Evolutionary conservation across 2,888 invertebrate species (phyloP), one percentile per base, ranked within the genome.

Genomic region (Machimus atricapillus): DNA sequence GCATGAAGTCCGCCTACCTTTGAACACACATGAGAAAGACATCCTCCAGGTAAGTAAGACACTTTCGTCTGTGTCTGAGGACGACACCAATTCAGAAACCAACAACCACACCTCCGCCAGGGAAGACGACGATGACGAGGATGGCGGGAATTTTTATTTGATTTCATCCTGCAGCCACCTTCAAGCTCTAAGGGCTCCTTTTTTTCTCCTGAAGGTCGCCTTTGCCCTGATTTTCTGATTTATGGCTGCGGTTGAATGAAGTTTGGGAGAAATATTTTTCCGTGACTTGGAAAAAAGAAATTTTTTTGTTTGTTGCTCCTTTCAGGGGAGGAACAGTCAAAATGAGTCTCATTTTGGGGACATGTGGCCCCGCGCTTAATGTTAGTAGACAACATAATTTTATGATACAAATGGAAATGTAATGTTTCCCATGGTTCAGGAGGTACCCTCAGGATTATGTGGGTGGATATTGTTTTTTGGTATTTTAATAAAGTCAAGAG

Each of bases 191-290:
- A 56, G 19, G 66, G 12, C 7, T 52, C 7, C n/a, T 66, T 2
- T 66, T 66, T 66, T 66, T 7, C 9, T 66, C 19, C 66, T 66
- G 27, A 27, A 66, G 23, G 23, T 66, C 66, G n/a, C 23, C 46
- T 81, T 56, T 40, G 1, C 81, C 81, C 52, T 56, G 56, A 81
- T 81, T 81, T 81, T 56, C 81, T 81, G 81, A 81, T 81, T 81
- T 81, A 81, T 81, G 52, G 31, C 56, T 56, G 56, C 19, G 52
- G 52, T 43, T 81, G 52, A 52, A 31, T 56, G 52, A 81, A 27
- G 16, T 81, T 56, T 56, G 23, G 7, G 52, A 34, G 34, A 52
- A 81, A 81, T 81, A 81, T 81, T 81, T 27, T 81, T 56, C 52
- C 19, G 52, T 81, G 81, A 81, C 81, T 81, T 81, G 81, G 12